These are phyloP conservation scores for Puffinus mauretanicus DNA, from an alignment of 2,113 vertebrate species.

Conservation along the genomic window DNA sequence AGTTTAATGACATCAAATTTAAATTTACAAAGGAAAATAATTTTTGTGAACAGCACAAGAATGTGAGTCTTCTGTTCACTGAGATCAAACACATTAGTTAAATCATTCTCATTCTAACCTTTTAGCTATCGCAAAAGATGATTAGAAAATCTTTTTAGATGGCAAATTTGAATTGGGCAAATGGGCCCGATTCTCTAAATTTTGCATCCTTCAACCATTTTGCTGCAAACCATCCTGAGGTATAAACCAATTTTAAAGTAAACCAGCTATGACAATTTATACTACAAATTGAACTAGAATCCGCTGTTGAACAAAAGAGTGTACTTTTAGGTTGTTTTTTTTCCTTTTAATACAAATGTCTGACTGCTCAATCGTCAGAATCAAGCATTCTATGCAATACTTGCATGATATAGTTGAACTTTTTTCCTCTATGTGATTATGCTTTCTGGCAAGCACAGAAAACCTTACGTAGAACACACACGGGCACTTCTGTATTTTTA, in stretches of 20 bases:
- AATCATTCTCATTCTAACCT: background rate
- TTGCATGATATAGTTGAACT: rapidly evolving
- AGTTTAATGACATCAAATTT: background rate
- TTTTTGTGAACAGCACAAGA: background rate
- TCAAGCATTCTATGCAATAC: background rate
- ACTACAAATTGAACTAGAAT: slow-evolving; percentile 82
- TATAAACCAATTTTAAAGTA: slow-evolving; percentile 82
- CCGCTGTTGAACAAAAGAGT: slow-evolving; percentile 79
- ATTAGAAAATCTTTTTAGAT: background rate
- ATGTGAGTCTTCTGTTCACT: rapidly evolving
- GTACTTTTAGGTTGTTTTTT: slow-evolving; percentile 62
- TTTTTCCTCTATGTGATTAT: rapidly evolving
- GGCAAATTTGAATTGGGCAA: background rate
- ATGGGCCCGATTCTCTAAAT: slow-evolving; percentile 20
- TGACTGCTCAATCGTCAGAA: slow-evolving; percentile 89
- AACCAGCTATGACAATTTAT: slow-evolving; percentile 84
- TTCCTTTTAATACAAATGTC: slow-evolving; percentile 83
- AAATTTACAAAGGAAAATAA: background rate
- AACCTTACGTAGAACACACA: background rate
- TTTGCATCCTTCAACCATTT: slow-evolving; percentile 77
- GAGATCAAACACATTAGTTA: background rate
- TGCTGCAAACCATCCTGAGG: slow-evolving; percentile 84
- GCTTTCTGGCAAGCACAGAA: background rate
- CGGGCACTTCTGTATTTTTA: background rate
- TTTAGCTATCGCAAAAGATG: background rate